phyloP scores from a whole-genome alignment of 1,140 invertebrate genomes.

The Neodiprion pinetum region DNA sequence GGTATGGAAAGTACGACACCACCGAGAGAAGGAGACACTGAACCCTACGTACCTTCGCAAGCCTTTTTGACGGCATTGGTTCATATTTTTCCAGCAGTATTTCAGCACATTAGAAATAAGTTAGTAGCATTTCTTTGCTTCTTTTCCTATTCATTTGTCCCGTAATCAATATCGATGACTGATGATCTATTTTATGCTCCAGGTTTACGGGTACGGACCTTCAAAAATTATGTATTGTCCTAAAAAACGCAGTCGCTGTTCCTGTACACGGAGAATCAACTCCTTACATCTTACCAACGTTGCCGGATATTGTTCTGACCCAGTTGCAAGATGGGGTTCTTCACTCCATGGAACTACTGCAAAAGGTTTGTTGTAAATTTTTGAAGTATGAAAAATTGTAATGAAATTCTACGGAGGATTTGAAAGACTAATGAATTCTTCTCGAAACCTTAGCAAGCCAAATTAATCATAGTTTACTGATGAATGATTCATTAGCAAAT shows the following conservation, averaged over 20 bases:
- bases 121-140: slow-evolving; percentile 56
- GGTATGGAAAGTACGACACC: slow-evolving; percentile 79
- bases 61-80: slow-evolving; percentile 91
- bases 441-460: neutral
- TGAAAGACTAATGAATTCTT: slow-evolving; percentile 13
- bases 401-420: no score
- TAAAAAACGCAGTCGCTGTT: slow-evolving; percentile 80
- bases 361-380: slow-evolving; percentile 65
- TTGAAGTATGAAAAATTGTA: neutral
- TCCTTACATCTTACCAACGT: slow-evolving; percentile 77
- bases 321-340: slow-evolving; percentile 85
- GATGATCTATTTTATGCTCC: slow-evolving; percentile 19
- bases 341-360: slow-evolving; percentile 80
- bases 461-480: no score
- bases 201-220: slow-evolving; percentile 80
- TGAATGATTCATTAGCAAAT: neutral
- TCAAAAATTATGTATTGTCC: slow-evolving; percentile 78
- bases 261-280: slow-evolving; percentile 85
- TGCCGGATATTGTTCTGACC: slow-evolving; percentile 78
- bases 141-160: slow-evolving; percentile 9
- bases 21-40: slow-evolving; percentile 65
- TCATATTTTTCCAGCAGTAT: slow-evolving; percentile 93
- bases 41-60: slow-evolving; percentile 86
- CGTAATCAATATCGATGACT: neutral
- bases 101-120: slow-evolving; percentile 86